Base-by-base conservation (phyloP, 2,113 vertebrate genomes). In the Triplophysa tibetana region DNA sequence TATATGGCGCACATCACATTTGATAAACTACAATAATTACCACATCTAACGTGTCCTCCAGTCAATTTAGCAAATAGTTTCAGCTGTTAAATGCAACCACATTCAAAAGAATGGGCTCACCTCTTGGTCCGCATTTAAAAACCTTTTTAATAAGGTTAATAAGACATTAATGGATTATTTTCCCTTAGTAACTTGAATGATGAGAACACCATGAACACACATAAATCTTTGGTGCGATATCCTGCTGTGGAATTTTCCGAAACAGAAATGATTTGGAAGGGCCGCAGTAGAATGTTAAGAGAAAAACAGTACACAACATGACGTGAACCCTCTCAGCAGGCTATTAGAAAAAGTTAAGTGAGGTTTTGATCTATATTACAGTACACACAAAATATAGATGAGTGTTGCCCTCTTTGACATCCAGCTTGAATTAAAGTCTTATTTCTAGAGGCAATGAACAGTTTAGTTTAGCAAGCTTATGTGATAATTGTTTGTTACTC, bases 21-120 rank as follows among this genome's bases (percentile, higher is more conserved):
- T 75, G 72, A 75, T 62, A 75, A 63, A 63, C 41, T 63, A 63
- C 56, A 75, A 43, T 23, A 38, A 75, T 61, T 60, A 73, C 54
- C n/a, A 43, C 54, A 73, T 60, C 54, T 43, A 54, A 60, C 54
- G 14, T 60, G 43, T 73, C 52, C 54, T 73, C 54, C 29, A 73
- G 54, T 73, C 54, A 73, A 43, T 73, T 60, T 23, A 16, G 33
- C 54, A 73, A 60, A 60, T 14, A 21, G 45, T 41, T 73, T 41
- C 11, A 73, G 7, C 56, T 60, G 5, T 72, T 21, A 58, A 38
- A 72, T 14, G 33, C 67, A 24, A 13, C 23, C 10, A 21, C 26
- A 33, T 19, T 26, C 26, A 38, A 72, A 72, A 6, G 9, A 58
- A 17, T 33, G 17, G 33, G 54, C 54, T 58, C n/a, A 38, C 50